phyloP scores from a whole-genome alignment of 2,888 invertebrate genomes.

The Elysia crispata region DNA sequence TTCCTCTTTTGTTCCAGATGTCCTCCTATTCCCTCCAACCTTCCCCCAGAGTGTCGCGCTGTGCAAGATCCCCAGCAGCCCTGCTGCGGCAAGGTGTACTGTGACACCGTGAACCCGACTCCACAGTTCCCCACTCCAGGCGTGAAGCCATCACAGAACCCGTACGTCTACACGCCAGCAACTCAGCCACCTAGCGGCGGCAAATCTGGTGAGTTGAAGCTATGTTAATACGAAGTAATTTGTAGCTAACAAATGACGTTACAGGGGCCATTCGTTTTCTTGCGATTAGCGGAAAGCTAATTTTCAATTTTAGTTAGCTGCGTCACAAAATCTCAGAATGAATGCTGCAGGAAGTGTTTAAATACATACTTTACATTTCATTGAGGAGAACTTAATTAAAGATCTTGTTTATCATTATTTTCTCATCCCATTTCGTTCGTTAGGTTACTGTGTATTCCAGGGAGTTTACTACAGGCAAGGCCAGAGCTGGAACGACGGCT shows the following conservation, averaged over 20 bases:
- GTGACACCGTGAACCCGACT: constrained; percentile 64
- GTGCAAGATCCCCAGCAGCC: constrained; percentile 62
- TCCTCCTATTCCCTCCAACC: constrained; percentile 55
- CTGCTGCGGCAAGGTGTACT: constrained; percentile 65
- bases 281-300: too few species aligned
- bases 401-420: too few species aligned
- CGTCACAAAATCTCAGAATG: too few species aligned
- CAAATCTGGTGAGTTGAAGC: background rate
- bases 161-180: constrained; percentile 40
- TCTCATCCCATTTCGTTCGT: background rate
- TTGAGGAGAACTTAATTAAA: too few species aligned
- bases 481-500: constrained; percentile 63
- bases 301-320: too few species aligned
- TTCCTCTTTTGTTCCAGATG: constrained; percentile 17
- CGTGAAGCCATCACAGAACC: constrained; percentile 54
- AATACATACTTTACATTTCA: too few species aligned
- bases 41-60: constrained; percentile 62
- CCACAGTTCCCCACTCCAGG: constrained; percentile 57
- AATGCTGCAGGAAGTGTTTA: too few species aligned
- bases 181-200: background rate
- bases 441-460: constrained; percentile 62
- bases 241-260: background rate
- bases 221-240: too few species aligned
- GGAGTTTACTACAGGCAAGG: constrained; percentile 60
- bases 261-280: background rate